Evolutionary conservation across 2,797 vertebrate genomes (phyloP).

Genomic region (Amazona ochrocephala): DNA sequence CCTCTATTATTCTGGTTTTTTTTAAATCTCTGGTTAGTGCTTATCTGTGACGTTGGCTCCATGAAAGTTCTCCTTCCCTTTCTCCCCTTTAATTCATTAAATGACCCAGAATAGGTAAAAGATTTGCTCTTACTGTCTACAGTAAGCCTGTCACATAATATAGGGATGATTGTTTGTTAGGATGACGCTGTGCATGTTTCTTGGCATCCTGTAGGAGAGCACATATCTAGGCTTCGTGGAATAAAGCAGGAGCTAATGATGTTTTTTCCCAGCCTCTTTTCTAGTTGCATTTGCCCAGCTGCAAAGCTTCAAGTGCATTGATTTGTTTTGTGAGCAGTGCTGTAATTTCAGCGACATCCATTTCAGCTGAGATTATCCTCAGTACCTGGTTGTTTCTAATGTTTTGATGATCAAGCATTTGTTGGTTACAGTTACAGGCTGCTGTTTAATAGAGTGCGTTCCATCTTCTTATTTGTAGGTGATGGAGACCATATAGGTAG

Average conservation of each 20-base stretch:
- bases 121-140: neutral
- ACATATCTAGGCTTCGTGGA: neutral
- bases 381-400: neutral
- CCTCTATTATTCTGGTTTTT: neutral
- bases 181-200: neutral
- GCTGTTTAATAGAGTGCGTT: neutral
- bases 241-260: neutral
- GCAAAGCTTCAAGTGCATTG: neutral
- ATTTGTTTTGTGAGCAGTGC: neutral
- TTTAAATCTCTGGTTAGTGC: neutral
- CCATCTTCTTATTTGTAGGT: neutral
- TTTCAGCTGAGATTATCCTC: neutral
- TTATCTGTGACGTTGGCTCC: neutral
- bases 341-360: neutral
- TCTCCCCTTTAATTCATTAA: neutral
- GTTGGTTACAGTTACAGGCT: neutral
- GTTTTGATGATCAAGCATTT: slow-evolving; percentile 1
- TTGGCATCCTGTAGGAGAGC: neutral
- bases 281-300: neutral
- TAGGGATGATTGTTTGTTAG: neutral
- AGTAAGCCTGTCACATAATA: neutral
- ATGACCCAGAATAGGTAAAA: neutral
- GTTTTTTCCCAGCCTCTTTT: neutral
- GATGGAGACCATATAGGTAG: neutral
- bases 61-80: neutral